These are phyloP conservation scores for Drosophila leontia DNA, from an alignment of 1,140 invertebrate species.

Conservation along the genomic window DNA sequence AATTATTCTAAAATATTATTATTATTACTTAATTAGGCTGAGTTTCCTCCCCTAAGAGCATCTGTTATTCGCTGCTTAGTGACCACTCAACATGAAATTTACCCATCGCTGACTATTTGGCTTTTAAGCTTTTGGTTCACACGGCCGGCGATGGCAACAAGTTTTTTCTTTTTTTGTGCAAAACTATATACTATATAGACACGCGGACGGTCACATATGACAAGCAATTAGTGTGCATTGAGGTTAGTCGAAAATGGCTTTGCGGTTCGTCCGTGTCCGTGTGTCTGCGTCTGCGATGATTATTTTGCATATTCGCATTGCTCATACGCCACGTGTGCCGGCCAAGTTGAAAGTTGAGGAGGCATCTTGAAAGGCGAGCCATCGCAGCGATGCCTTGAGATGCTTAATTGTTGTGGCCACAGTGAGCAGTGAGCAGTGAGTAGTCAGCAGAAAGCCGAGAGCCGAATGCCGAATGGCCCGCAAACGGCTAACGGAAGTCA, in stretches of 20 bases:
- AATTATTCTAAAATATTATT: too few relatives aligned
- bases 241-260: conserved; percentile 78
- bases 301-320: conserved; percentile 69
- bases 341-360: conserved; percentile 69
- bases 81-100: conserved; percentile 20
- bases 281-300: conserved; percentile 17
- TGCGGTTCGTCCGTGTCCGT: conserved; percentile 52
- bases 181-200: conserved; percentile 56
- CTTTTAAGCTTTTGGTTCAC: conserved; percentile 79
- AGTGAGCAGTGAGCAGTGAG: conserved; percentile 43
- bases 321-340: conserved; percentile 79
- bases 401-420: conserved; percentile 44
- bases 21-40: neutral
- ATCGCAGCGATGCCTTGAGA: conserved; percentile 41
- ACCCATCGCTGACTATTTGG: conserved; percentile 70
- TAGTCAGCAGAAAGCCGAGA: conserved; percentile 39
- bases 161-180: conserved; percentile 60
- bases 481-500: conserved; percentile 78
- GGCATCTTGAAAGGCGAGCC: conserved; percentile 59
- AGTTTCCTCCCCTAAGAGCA: conserved; percentile 24
- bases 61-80: conserved; percentile 6
- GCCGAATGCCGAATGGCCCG: conserved; percentile 5
- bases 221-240: conserved; percentile 83
- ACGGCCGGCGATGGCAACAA: conserved; percentile 66
- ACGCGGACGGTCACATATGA: conserved; percentile 63